Conservation (phyloP, 2,888 invertebrate genomes). For the Seira musarum region DNA sequence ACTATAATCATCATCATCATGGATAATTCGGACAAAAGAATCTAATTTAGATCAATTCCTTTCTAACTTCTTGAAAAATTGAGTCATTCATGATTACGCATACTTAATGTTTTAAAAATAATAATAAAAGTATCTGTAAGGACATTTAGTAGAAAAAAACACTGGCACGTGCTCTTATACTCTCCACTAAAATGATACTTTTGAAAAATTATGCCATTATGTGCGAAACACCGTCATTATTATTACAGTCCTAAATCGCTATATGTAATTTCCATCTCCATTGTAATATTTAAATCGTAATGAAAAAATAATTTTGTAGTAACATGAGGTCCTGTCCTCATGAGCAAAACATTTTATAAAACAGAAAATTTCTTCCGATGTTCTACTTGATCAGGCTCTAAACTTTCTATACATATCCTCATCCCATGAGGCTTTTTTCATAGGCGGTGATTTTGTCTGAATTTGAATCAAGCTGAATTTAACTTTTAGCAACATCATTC, state of each 20-base stretch:
- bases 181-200: not conserved
- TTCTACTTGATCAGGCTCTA: slow-evolving; percentile 55
- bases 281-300: not conserved
- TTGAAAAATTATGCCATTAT: not conserved
- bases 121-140: too few species aligned
- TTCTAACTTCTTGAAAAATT: too few species aligned
- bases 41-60: too few species aligned
- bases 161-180: not conserved
- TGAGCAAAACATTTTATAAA: too few species aligned
- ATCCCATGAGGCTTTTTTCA: too few species aligned
- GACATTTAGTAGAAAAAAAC: not conserved
- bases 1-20: too few species aligned
- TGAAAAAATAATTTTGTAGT: not conserved
- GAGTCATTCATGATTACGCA: too few species aligned
- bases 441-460: not conserved
- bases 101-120: too few species aligned
- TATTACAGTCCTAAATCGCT: not conserved
- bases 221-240: not conserved
- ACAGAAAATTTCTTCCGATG: not conserved
- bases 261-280: not conserved
- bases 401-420: slow-evolving; percentile 55
- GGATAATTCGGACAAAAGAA: too few species aligned
- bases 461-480: not conserved
- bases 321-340: too few species aligned
- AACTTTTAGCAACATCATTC: not conserved